These are phyloP conservation scores for Lagodon rhomboides DNA, from an alignment of 2,797 vertebrate genomes.

Conservation along the genomic window DNA sequence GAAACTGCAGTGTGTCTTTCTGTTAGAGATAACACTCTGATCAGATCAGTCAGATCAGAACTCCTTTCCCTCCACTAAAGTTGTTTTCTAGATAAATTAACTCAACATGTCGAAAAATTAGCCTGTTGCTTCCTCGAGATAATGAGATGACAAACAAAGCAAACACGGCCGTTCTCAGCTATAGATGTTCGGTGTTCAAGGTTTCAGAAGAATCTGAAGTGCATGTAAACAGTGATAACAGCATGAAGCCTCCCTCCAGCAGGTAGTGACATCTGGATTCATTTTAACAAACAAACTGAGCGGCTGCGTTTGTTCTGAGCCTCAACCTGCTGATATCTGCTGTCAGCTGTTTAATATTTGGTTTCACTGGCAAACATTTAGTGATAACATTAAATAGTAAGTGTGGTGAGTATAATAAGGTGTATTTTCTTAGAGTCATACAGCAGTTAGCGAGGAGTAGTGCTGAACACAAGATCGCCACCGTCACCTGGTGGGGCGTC, in stretches of 20 bases:
- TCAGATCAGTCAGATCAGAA: too few species aligned
- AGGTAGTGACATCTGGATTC: neutral
- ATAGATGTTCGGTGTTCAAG: neutral
- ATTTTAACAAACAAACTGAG: neutral
- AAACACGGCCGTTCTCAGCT: neutral
- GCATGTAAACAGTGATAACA: conserved; percentile 11
- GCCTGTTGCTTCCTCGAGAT: too few species aligned
- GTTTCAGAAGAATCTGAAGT: neutral
- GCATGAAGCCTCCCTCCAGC: neutral
- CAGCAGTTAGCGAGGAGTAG: conserved; percentile 66
- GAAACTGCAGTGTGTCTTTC: too few species aligned
- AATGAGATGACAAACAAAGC: too few species aligned
- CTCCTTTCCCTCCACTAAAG: too few species aligned
- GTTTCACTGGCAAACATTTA: conserved; percentile 55
- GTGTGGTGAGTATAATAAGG: conserved; percentile 25
- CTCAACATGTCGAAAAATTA: too few species aligned
- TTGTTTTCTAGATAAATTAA: too few species aligned
- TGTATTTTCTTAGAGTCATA: conserved; percentile 79
- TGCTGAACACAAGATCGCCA: conserved; percentile 11
- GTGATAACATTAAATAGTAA: conserved; percentile 52
- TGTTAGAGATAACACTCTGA: too few species aligned
- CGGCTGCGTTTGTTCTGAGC: neutral
- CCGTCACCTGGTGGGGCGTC: conserved; percentile 16
- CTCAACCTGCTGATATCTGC: conserved; percentile 11
- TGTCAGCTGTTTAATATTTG: conserved; percentile 39